Conservation (phyloP, 2,888 invertebrate genomes). For the Latheticus oryzae region DNA sequence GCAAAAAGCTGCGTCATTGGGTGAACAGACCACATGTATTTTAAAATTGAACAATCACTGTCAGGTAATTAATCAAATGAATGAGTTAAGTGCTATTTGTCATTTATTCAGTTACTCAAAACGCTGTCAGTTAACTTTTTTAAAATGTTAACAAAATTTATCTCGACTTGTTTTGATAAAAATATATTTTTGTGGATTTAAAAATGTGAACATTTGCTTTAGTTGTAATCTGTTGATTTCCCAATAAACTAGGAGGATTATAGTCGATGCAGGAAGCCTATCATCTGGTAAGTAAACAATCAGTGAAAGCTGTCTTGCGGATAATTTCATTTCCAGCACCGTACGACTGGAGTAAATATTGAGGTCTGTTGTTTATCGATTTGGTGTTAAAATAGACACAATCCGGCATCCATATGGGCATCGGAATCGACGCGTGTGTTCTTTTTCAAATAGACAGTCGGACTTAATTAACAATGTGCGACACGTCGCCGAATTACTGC, state of each 20-base stretch:
- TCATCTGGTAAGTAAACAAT: conserved; percentile 27
- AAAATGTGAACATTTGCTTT: too few relatives aligned
- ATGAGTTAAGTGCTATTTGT: too few relatives aligned
- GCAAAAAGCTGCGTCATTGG: too few relatives aligned
- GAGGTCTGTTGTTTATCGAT: conserved; percentile 27
- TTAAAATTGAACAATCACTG: too few relatives aligned
- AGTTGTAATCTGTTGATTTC: conserved; percentile 4
- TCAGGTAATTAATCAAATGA: too few relatives aligned
- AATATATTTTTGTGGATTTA: too few relatives aligned
- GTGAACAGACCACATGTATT: too few relatives aligned
- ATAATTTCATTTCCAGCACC: conserved; percentile 27
- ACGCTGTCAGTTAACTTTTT: too few relatives aligned
- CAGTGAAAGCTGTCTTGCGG: conserved; percentile 18
- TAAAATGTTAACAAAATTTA: too few relatives aligned
- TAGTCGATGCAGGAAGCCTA: conserved; percentile 19
- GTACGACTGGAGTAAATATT: conserved; percentile 21
- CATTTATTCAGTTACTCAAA: too few relatives aligned
- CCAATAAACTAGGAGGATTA: conserved; percentile 7
- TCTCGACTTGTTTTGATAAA: too few relatives aligned
- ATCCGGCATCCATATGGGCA: conserved; percentile 13
- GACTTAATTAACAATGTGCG: conserved; percentile 29
- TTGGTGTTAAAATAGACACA: conserved; percentile 3
- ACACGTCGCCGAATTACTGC: conserved; percentile 14
- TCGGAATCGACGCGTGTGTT: conserved; percentile 22
- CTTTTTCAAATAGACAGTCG: conserved; percentile 10